Evolutionary conservation across 2,113 vertebrate species (phyloP), one percentile per base, ranked within the genome.

Genomic region (Salvelinus alpinus): DNA sequence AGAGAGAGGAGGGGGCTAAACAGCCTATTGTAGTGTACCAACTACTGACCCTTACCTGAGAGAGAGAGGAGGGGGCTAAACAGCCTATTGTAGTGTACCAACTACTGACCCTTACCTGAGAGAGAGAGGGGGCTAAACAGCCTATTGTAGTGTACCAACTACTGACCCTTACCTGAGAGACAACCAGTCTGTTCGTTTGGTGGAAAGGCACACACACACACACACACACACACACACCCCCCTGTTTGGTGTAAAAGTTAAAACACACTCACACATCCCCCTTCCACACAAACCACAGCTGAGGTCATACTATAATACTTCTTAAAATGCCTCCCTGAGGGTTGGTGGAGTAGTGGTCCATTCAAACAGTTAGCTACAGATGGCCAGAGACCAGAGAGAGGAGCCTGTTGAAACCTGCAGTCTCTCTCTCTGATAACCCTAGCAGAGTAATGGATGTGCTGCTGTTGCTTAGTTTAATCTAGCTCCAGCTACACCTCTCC

Each of bases 241-340:
- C 51, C 14, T 54, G 16, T 54, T 16, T 54, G 51, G 51, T 54
- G 51, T 16, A 54, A 54, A 18, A 54, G 51, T 14, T 54, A 18
- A 62, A 20, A 62, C 59, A 62, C n/a, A 22, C 51, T 51, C 48
- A 54, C 51, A 54, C 51, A 54, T 16, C 51, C 51, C 48, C 48
- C 51, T 18, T 16, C 51, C 12, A 54, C 51, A 54, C 51, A 54
- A 54, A 18, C 3, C 51, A 18, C 51, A 54, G 16, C 38, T 12
- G 38, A 44, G 38, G 38, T 44, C 38, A 44, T 44, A 44, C 38
- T 44, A 9, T 44, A 88, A 82, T 78, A 85, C 86, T 83, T 87
- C 87, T 90, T 90, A 89, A 92, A 92, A 92, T 90, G 60, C 3
- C 54, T 72, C 70, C 82, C n/a, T 24, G 59, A 24, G 59, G 59